Conservation (phyloP, 2,113 vertebrate genomes). For the Pampusana beccarii region DNA sequence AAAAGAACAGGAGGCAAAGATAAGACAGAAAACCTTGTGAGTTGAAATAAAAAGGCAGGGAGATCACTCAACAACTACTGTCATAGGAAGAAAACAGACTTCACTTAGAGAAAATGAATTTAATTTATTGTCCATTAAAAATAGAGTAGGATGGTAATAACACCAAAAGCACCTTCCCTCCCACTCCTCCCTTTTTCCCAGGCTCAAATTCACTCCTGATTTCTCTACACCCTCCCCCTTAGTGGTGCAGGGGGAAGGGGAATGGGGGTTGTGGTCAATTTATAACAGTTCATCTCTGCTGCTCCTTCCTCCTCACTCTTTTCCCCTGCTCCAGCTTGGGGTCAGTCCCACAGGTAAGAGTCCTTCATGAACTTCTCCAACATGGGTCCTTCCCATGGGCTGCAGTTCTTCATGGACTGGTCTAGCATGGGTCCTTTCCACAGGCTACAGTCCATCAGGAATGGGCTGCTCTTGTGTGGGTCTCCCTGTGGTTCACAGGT, state of each 20-base stretch:
- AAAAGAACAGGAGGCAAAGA: neutral
- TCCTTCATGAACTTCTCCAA: no score
- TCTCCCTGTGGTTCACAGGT: rapidly evolving
- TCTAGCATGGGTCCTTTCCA: neutral
- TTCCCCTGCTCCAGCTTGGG: no score
- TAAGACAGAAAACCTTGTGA: neutral
- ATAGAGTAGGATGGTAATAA: neutral
- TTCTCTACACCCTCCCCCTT: rapidly evolving
- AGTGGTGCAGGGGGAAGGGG: rapidly evolving
- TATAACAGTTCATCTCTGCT: no score
- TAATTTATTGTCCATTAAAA: neutral
- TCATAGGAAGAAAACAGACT: neutral
- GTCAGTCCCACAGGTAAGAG: no score
- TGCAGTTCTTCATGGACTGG: no score
- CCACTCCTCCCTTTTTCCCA: rapidly evolving
- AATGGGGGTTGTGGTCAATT: no score
- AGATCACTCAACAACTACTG: neutral
- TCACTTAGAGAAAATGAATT: neutral
- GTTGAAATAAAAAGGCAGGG: neutral
- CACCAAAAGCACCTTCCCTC: rapidly evolving
- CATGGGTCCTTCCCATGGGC: no score
- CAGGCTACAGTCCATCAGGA: neutral
- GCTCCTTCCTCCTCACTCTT: no score
- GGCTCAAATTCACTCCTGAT: rapidly evolving
- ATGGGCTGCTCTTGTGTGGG: rapidly evolving